Evolutionary conservation across 2,888 invertebrate genomes (phyloP).

Genomic region (Brachyptera putata): DNA sequence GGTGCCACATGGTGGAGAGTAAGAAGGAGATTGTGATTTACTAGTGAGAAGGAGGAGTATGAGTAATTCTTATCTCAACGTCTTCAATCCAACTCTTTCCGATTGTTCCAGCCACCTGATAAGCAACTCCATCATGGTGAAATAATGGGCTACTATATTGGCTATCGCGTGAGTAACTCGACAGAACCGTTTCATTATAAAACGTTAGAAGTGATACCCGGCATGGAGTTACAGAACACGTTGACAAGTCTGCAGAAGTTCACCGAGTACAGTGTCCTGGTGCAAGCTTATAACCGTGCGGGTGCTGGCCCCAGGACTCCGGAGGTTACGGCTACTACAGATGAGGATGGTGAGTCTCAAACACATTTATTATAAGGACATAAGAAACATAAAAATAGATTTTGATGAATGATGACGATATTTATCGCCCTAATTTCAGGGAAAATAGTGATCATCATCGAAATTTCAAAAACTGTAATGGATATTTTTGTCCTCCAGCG

Average conservation of each 20-base stretch:
- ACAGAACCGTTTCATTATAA: slow-evolving; percentile 27
- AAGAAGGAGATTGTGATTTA: no score
- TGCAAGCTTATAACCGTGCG: slow-evolving; percentile 37
- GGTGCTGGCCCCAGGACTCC: slow-evolving; percentile 37
- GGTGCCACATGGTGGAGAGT: no score
- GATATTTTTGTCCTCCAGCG: no score
- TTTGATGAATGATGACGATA: no score
- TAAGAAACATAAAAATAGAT: no score
- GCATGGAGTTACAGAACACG: slow-evolving; percentile 35
- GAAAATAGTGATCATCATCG: no score
- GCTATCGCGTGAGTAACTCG: slow-evolving; percentile 38
- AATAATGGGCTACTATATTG: slow-evolving; percentile 45
- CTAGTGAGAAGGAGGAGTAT: no score
- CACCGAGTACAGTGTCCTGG: slow-evolving; percentile 43
- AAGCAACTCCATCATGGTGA: slow-evolving; percentile 42
- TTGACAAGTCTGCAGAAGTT: slow-evolving; percentile 49
- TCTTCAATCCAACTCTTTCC: no score
- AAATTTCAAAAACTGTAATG: no score
- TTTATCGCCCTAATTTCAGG: no score
- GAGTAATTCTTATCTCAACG: no score
- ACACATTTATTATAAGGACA: no score
- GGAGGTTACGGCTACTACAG: slow-evolving; percentile 35
- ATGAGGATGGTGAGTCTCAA: slow-evolving; percentile 37
- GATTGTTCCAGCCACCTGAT: slow-evolving; percentile 42
- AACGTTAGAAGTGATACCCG: slow-evolving; percentile 25